phyloP scores from a whole-genome alignment of 2,888 invertebrate species.

The Lepidochrysops patricia region DNA sequence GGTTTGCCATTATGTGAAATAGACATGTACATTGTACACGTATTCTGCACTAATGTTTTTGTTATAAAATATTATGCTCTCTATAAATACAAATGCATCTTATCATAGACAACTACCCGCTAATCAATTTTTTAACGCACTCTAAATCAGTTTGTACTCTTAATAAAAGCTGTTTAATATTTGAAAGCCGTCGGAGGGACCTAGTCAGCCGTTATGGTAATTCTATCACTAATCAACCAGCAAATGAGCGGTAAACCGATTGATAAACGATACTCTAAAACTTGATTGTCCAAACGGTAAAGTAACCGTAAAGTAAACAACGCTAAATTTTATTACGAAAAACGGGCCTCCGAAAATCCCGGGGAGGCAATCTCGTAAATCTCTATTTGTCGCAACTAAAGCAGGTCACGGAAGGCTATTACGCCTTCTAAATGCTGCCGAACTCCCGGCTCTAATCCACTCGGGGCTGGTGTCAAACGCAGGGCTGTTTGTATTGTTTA shows the following conservation, averaged over 20 bases:
- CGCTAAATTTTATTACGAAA: constrained; percentile 63
- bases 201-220: no score
- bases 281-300: constrained; percentile 32
- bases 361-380: constrained; percentile 65
- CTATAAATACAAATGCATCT: no score
- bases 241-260: background rate
- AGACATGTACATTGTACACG: no score
- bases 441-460: constrained; percentile 71
- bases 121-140: no score
- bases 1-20: background rate
- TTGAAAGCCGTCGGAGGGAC: no score
- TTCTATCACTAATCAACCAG: background rate
- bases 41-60: background rate
- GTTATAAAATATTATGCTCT: background rate
- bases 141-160: no score
- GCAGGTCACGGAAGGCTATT: constrained; percentile 73
- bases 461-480: constrained; percentile 72
- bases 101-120: no score
- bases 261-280: constrained; percentile 17
- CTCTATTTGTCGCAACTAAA: constrained; percentile 74
- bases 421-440: constrained; percentile 72
- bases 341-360: constrained; percentile 52
- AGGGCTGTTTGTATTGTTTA: constrained; percentile 74
- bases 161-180: no score
- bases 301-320: constrained; percentile 57